These are phyloP conservation scores for Clitarchus hookeri DNA, from an alignment of 2,888 invertebrate genomes.

Conservation along the genomic window DNA sequence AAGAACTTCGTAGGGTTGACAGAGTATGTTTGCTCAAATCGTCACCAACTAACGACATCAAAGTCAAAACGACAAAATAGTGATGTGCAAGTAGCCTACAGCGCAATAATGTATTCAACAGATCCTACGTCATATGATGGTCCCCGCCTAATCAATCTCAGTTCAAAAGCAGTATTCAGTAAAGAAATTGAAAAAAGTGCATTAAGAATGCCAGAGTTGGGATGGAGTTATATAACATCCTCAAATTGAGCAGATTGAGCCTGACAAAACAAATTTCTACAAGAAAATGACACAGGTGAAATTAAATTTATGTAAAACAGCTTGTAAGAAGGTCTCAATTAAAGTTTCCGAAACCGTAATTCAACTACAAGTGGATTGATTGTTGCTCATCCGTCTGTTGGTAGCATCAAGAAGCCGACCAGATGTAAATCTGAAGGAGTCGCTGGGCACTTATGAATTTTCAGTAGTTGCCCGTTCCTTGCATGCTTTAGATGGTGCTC, in stretches of 20 bases:
- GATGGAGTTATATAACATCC: background rate
- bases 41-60: background rate
- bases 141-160: background rate
- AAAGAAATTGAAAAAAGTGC: background rate
- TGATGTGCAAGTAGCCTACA: background rate
- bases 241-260: background rate
- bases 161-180: background rate
- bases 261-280: background rate
- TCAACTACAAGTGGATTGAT: background rate
- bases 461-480: too few species aligned
- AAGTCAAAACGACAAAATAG: background rate
- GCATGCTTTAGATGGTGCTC: background rate
- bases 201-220: background rate
- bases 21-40: background rate
- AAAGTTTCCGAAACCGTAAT: background rate
- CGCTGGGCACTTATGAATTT: too few species aligned
- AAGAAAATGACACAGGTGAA: background rate
- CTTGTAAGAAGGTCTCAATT: background rate
- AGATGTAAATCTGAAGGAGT: too few species aligned
- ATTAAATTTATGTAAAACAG: background rate
- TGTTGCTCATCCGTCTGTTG: constrained; percentile 4
- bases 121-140: background rate
- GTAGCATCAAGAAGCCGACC: too few species aligned
- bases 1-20: too few species aligned
- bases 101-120: background rate